Evolutionary conservation across 2,888 invertebrate genomes (phyloP), one percentile per base, ranked within the genome.

Genomic region (Eristalis intricaria): DNA sequence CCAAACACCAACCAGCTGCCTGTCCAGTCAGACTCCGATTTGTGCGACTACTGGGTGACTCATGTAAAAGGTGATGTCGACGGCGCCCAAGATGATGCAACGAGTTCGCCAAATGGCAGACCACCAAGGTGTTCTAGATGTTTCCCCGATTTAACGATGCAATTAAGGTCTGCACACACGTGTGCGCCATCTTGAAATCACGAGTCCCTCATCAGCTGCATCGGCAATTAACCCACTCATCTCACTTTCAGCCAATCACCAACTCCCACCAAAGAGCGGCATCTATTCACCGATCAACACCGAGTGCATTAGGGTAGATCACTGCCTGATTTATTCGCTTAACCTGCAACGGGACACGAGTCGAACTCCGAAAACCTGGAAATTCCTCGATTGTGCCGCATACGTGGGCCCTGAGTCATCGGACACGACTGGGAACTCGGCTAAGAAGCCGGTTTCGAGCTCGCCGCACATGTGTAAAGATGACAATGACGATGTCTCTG

Each of bases 351-450:
- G 38, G 22, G 19, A 38, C 65, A 35, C 38, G 3, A 38, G 11
- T 19, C 15, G 5, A 35, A 19, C 29, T 10, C n/a, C 7, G 22
- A 5, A 32, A 63, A 65, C 38, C 35, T 82, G 76, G 81, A 69
- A 76, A 69, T 78, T 64, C 64, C 64, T 56, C 19, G 50, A 38
- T 50, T 29, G 32, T 2, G 7, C 63, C 23, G 19, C 38, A 76
- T 82, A 71, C 60, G 70, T 76, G 66, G 75, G n/a, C 76, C 40
- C 66, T 82, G 82, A 82, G 64, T 82, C 82, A 82, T n/a, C 32
- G 22, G 7, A 3, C 50, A 43, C 13, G 65, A 76, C 65, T 66
- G 69, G 82, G 82, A 76, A 82, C 23, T 11, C 26, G 61, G 56
- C 29, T 35, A 60, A 13, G 32, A 50, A 76, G 70, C 70, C 76